These are phyloP conservation scores for Boleophthalmus pectinirostris DNA, from an alignment of 2,113 vertebrate genomes.

Conservation along the genomic window DNA sequence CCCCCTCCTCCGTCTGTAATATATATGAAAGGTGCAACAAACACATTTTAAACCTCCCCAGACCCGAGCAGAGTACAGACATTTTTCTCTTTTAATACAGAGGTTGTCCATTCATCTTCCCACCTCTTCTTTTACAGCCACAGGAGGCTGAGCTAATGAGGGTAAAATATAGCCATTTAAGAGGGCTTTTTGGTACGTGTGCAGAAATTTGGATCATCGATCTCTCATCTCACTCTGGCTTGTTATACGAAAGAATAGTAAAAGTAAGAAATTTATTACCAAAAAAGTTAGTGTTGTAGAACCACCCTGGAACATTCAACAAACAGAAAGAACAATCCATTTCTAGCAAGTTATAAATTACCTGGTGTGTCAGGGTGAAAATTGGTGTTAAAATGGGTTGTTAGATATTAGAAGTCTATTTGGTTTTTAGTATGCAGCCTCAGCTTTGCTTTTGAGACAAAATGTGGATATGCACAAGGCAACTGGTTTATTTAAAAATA, in stretches of 20 bases:
- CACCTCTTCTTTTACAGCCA: conserved; percentile 23
- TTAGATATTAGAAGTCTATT: not conserved
- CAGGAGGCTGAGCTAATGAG: conserved; percentile 26
- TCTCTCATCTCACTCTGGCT: not conserved
- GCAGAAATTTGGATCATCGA: not conserved
- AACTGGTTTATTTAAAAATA: not conserved
- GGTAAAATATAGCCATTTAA: not conserved
- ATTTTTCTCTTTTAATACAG: conserved; percentile 31
- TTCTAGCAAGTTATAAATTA: not conserved
- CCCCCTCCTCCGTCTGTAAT: conserved; percentile 31
- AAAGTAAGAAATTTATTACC: not conserved
- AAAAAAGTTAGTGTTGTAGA: not conserved
- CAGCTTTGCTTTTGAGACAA: not conserved
- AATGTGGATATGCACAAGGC: not conserved
- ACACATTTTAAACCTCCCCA: conserved; percentile 48
- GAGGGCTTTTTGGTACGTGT: not conserved
- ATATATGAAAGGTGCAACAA: conserved; percentile 36
- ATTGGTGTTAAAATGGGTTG: no score
- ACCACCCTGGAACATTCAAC: not conserved
- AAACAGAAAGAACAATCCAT: not conserved
- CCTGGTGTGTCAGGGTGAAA: no score
- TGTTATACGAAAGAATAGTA: not conserved
- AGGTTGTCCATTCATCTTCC: conserved; percentile 40
- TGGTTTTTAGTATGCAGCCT: not conserved
- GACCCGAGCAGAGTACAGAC: conserved; percentile 40